A percentile compares a stretch with the other conserved stretches of the same genome.
phyloP scores from a whole-genome alignment of 2,797 vertebrate genomes.

The Nothura maculosa region DNA sequence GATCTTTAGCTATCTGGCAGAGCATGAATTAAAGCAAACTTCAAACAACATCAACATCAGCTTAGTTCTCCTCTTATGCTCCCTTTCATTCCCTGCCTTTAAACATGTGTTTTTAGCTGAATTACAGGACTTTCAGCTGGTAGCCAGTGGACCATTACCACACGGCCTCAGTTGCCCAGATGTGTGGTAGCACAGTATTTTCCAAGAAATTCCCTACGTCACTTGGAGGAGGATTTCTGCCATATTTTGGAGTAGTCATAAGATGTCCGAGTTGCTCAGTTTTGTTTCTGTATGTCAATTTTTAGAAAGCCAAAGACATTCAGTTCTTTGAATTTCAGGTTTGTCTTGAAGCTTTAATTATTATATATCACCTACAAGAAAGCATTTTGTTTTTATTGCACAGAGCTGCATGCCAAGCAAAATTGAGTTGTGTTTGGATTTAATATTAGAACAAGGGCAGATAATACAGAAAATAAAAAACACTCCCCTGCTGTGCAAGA shows the following conservation, averaged over 20 bases:
- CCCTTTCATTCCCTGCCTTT: neutral
- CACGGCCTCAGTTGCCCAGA: neutral
- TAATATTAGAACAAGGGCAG: conserved; percentile 31
- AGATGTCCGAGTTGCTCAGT: neutral
- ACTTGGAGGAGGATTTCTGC: accelerated
- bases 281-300: neutral
- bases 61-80: conserved; percentile 41
- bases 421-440: conserved; percentile 39
- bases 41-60: conserved; percentile 64
- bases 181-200: neutral
- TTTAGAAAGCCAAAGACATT: neutral
- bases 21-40: conserved; percentile 64
- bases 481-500: conserved; percentile 41
- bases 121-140: neutral
- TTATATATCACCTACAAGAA: neutral
- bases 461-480: conserved; percentile 50
- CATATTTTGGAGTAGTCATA: neutral
- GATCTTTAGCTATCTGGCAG: conserved; percentile 60
- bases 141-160: neutral
- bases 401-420: conserved; percentile 23
- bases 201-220: conserved; percentile 23
- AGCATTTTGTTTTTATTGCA: neutral
- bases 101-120: neutral
- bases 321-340: neutral
- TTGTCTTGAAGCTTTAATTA: neutral